Percentiles rank a stretch among this genome's conserved stretches.
These are phyloP conservation scores for Gasterosteus aculeatus DNA, from an alignment of 2,113 vertebrate genomes.

Conservation along the genomic window DNA sequence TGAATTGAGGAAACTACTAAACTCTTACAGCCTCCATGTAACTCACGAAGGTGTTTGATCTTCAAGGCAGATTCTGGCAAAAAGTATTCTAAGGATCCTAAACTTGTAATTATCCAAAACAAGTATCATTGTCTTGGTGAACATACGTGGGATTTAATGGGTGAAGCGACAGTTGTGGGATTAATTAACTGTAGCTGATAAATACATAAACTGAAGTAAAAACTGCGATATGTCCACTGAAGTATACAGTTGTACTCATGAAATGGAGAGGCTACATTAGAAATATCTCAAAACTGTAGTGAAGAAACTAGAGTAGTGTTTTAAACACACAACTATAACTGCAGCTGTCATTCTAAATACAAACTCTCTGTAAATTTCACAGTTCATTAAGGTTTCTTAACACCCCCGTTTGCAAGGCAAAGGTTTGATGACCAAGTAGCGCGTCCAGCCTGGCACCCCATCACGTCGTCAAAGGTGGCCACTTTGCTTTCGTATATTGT, in stretches of 20 bases:
- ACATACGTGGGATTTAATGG: background rate
- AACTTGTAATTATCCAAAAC: background rate
- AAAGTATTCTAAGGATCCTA: background rate
- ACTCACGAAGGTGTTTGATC: background rate
- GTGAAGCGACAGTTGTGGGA: background rate
- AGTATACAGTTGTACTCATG: background rate
- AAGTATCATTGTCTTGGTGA: background rate
- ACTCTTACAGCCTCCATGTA: background rate
- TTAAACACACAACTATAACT: background rate
- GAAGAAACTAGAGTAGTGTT: background rate
- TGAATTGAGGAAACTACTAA: background rate
- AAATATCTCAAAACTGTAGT: background rate
- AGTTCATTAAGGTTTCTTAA: conserved; percentile 11
- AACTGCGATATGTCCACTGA: background rate
- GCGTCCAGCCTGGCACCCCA: background rate
- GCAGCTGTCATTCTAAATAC: conserved; percentile 1
- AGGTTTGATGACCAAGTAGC: conserved; percentile 24
- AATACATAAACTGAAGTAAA: background rate
- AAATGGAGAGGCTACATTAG: background rate
- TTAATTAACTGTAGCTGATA: background rate
- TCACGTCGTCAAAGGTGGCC: conserved; percentile 52
- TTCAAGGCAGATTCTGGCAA: background rate
- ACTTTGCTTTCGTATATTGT: conserved; percentile 41
- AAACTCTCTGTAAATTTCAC: conserved; percentile 24
- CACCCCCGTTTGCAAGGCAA: conserved; percentile 23